Percentiles rank a stretch among this genome's conserved stretches.
Conservation (phyloP, 2,888 invertebrate genomes). For the Halocaridina rubra region DNA sequence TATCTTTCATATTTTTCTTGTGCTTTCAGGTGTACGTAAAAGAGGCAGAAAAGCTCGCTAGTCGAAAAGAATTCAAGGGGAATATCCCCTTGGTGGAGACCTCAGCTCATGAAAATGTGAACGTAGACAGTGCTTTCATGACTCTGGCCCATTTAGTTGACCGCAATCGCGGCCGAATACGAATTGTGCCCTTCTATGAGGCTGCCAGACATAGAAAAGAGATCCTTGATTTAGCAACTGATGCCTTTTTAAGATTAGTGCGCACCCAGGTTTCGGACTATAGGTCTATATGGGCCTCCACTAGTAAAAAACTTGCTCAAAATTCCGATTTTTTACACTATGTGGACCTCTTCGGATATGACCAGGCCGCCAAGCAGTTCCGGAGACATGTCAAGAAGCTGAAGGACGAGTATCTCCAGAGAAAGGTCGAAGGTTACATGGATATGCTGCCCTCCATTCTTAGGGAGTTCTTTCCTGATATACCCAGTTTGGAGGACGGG, state of each 20-base stretch:
- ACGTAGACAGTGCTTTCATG: conserved; percentile 92
- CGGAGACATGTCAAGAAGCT: conserved; percentile 82
- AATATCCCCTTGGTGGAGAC: conserved; percentile 91
- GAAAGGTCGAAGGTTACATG: conserved; percentile 81
- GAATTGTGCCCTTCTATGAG: conserved; percentile 80
- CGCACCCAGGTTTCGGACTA: conserved; percentile 68
- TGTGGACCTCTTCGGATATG: conserved; percentile 72
- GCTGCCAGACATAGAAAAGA: conserved; percentile 88
- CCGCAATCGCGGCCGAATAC: conserved; percentile 83
- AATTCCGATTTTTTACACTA: conserved; percentile 87
- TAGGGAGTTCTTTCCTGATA: conserved; percentile 82
- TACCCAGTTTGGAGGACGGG: conserved; percentile 76
- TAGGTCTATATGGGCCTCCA: conserved; percentile 88
- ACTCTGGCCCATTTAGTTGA: conserved; percentile 92
- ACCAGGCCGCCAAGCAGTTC: conserved; percentile 81
- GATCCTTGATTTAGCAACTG: conserved; percentile 84
- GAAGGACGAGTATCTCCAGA: conserved; percentile 83
- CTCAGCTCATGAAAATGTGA: conserved; percentile 95
- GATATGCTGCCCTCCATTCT: conserved; percentile 82
- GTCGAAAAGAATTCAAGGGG: conserved; percentile 79
- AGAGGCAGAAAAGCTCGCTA: conserved; percentile 89
- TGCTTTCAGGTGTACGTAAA: conserved; percentile 76
- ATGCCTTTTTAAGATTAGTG: conserved; percentile 79
- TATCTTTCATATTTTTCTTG: too few species aligned
- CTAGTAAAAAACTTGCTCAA: conserved; percentile 85